A percentile compares a stretch with the other conserved stretches of the same genome.
phyloP scores from a whole-genome alignment of 2,888 invertebrate species.

The Eupithecia subumbrata region DNA sequence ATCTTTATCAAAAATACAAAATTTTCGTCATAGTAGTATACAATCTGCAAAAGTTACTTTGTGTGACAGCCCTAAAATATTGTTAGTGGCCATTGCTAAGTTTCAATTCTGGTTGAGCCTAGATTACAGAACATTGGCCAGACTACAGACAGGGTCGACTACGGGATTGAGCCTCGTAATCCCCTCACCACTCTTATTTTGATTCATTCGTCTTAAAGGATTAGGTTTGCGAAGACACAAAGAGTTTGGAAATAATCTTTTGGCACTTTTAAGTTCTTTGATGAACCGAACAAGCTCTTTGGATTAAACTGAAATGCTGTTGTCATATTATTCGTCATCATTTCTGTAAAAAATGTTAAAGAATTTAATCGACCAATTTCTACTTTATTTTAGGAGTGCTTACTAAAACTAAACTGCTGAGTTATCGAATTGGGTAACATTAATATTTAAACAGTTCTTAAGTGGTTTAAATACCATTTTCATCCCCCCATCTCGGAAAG shows the following conservation, averaged over 20 bases:
- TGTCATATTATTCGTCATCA: neutral
- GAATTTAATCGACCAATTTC: neutral
- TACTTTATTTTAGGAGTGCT: neutral
- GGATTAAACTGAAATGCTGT: neutral
- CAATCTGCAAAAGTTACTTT: no score
- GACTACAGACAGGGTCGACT: neutral
- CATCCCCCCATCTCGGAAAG: no score
- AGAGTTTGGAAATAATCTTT: slow-evolving; percentile 9
- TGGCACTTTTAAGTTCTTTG: neutral
- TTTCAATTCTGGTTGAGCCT: slow-evolving; percentile 32
- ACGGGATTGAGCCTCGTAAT: slow-evolving; percentile 6
- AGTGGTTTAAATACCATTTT: neutral
- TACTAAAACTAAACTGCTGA: neutral
- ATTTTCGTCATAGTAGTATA: no score
- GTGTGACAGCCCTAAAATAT: no score
- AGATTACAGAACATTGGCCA: slow-evolving; percentile 32
- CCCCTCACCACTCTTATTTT: slow-evolving; percentile 3
- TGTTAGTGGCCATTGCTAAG: slow-evolving; percentile 24
- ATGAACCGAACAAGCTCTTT: neutral
- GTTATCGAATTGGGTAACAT: neutral
- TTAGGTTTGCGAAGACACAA: neutral
- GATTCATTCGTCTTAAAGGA: neutral
- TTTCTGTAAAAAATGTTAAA: neutral
- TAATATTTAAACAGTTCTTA: neutral
- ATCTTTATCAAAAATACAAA: no score